Conservation (phyloP, 1,140 invertebrate species). For the Sycophila sp. region DNA sequence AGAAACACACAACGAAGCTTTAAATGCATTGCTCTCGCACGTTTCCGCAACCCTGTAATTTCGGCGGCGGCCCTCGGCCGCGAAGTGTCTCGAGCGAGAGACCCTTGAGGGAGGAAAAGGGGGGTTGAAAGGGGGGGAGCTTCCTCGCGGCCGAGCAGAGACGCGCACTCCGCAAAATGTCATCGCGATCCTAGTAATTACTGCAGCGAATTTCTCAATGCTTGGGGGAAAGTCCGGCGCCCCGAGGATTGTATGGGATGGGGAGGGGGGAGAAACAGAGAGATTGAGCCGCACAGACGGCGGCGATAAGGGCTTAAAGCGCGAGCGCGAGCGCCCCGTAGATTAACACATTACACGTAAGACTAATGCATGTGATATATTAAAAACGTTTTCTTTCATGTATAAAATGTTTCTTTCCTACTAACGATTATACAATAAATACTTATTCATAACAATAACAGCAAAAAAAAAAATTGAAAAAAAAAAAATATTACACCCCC, state of each 20-base stretch:
- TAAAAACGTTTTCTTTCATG: slow-evolving; percentile 52
- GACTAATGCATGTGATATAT: slow-evolving; percentile 49
- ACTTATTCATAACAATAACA: slow-evolving; percentile 60
- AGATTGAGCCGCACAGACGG: neutral
- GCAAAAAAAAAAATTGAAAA: too few species aligned
- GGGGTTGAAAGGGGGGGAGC: too few species aligned
- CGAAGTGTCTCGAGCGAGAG: too few species aligned
- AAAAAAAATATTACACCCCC: slow-evolving; percentile 30
- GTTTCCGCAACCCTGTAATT: slow-evolving; percentile 8
- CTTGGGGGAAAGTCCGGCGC: too few species aligned
- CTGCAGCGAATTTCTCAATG: too few species aligned
- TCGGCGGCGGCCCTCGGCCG: neutral
- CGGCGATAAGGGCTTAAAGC: too few species aligned
- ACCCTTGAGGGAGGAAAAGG: too few species aligned
- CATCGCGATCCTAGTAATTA: too few species aligned
- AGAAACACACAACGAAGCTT: neutral
- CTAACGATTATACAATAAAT: slow-evolving; percentile 63
- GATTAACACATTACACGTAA: neutral
- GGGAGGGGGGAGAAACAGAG: neutral
- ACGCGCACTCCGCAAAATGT: too few species aligned
- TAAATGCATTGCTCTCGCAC: neutral
- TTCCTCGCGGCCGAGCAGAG: too few species aligned
- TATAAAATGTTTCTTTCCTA: slow-evolving; percentile 57
- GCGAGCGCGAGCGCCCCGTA: neutral
- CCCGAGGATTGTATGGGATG: too few species aligned